Percentiles rank a stretch among this genome's conserved stretches.
Conservation (phyloP, 2,113 vertebrate species). For the Theristicus caerulescens region DNA sequence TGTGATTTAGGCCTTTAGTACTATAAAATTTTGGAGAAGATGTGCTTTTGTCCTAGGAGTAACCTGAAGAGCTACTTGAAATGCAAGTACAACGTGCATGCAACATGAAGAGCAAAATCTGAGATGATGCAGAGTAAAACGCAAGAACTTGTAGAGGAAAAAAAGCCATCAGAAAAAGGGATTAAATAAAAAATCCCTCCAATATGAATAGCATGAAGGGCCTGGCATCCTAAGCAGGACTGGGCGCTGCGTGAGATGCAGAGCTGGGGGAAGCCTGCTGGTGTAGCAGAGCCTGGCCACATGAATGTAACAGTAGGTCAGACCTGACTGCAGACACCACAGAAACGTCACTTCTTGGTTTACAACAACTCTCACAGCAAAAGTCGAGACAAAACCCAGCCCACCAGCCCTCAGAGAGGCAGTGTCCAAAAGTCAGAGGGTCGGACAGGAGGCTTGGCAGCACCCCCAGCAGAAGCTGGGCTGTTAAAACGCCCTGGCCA, state of each 20-base stretch:
- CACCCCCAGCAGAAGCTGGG: not conserved
- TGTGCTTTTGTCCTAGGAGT: not conserved
- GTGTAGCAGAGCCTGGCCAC: not conserved
- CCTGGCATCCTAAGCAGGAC: not conserved
- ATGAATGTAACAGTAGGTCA: not conserved
- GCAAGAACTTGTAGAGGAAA: not conserved
- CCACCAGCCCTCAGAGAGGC: too few species aligned
- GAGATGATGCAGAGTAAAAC: not conserved
- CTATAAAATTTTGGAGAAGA: not conserved
- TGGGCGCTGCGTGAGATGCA: not conserved
- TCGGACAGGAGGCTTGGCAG: not conserved
- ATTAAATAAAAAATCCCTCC: not conserved
- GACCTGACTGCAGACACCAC: not conserved
- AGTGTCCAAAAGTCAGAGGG: not conserved
- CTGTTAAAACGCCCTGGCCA: not conserved
- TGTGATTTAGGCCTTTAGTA: not conserved
- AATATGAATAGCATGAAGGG: not conserved
- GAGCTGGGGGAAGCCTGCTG: not conserved
- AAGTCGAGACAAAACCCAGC: not conserved
- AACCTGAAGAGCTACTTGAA: not conserved
- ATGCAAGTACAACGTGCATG: not conserved
- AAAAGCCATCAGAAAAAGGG: not conserved
- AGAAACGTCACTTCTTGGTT: not conserved
- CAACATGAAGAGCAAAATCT: fast-evolving
- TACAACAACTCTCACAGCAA: too few species aligned